Conservation (phyloP, 2,797 vertebrate species). For the Ctenochaetus hawaiiensis region DNA sequence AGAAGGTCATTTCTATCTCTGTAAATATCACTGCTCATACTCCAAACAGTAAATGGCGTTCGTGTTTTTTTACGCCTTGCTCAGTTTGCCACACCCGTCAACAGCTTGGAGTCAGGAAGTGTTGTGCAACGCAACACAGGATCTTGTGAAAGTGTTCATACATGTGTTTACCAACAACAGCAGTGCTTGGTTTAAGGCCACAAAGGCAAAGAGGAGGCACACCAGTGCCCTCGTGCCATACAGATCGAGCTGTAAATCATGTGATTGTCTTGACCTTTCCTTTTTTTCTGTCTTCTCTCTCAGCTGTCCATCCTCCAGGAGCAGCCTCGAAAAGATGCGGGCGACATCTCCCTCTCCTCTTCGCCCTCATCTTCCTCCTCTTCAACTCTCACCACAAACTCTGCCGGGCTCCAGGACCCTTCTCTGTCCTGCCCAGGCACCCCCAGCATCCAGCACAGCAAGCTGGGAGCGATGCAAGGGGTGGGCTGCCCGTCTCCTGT, state of each 20-base stretch:
- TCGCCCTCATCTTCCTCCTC: conserved; percentile 43
- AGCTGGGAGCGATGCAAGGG: conserved; percentile 72
- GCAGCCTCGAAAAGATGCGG: conserved; percentile 88
- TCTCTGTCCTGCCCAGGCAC: conserved; percentile 72
- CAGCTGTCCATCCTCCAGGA: conserved; percentile 90
- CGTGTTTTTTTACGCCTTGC: conserved; percentile 10
- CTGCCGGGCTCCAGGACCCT: conserved; percentile 60
- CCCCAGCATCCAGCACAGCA: conserved; percentile 72
- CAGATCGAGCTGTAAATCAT: neutral
- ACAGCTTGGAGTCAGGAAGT: conserved; percentile 76
- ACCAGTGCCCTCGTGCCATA: neutral
- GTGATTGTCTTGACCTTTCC: neutral
- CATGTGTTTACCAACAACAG: conserved; percentile 79
- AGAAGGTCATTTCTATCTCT: neutral
- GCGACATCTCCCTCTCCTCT: conserved; percentile 72
- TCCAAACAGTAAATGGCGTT: neutral
- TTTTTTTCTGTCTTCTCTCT: neutral
- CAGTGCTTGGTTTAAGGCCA: conserved; percentile 13
- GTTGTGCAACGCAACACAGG: conserved; percentile 74
- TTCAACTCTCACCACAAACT: conserved; percentile 51
- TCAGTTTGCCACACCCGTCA: conserved; percentile 70
- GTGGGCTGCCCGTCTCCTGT: conserved; percentile 79
- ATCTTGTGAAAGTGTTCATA: conserved; percentile 83
- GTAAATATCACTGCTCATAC: conserved; percentile 4
- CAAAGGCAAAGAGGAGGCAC: neutral